Evolutionary conservation across 2,888 invertebrate genomes (phyloP).

Genomic region (Phasia obesa): DNA sequence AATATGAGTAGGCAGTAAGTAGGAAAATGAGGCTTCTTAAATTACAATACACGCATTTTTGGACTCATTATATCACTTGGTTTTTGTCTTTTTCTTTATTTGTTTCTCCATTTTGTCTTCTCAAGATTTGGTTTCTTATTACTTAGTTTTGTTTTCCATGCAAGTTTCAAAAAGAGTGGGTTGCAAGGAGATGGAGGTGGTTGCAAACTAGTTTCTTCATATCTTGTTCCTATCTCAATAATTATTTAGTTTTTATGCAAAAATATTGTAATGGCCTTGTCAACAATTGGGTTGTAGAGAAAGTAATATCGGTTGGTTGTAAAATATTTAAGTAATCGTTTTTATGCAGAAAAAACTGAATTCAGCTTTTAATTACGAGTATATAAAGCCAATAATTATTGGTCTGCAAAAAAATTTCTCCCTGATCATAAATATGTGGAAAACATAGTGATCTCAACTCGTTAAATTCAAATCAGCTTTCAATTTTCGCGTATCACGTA

Average conservation of each 20-base stretch:
- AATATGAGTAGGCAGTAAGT: conserved; percentile 43
- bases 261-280: conserved; percentile 37
- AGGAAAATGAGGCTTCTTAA: conserved; percentile 70
- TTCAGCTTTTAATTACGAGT: no score
- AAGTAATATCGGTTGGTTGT: not conserved
- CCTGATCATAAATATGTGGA: no score
- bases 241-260: conserved; percentile 15
- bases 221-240: conserved; percentile 5
- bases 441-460: no score
- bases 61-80: conserved; percentile 71
- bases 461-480: no score
- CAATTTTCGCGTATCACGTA: no score
- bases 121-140: conserved; percentile 28
- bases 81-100: conserved; percentile 28
- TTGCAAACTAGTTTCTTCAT: not conserved
- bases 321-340: not conserved
- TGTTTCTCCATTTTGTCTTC: conserved; percentile 14
- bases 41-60: conserved; percentile 72
- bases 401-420: no score
- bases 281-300: not conserved
- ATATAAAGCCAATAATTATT: no score
- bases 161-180: conserved; percentile 42
- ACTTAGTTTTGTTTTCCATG: conserved; percentile 44
- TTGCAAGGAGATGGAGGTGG: conserved; percentile 8
- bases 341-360: no score